Evolutionary conservation across 2,797 vertebrate species (phyloP).

Genomic region (Neostethus bicornis): DNA sequence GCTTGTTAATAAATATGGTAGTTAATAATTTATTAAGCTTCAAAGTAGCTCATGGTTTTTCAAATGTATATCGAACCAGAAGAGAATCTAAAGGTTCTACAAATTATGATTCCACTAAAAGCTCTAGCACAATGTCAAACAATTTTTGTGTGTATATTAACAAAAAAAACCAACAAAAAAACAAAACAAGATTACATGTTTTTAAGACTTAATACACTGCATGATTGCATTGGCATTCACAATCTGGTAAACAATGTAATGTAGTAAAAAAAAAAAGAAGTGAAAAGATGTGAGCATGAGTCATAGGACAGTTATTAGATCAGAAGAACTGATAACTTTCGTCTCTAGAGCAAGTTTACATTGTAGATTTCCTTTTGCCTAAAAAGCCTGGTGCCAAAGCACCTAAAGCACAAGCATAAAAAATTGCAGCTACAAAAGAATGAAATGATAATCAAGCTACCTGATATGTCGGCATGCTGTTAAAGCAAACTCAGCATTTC

Average conservation of each 20-base stretch:
- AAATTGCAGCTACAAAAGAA: conserved; percentile 28
- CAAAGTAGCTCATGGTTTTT: conserved; percentile 10
- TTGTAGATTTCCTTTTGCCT: neutral
- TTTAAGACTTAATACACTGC: neutral
- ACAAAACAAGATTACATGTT: neutral
- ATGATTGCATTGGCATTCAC: conserved; percentile 10
- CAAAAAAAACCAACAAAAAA: too few relatives aligned
- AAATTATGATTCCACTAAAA: conserved; percentile 13
- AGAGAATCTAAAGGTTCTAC: conserved; percentile 2
- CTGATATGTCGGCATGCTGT: conserved; percentile 47
- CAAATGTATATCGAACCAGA: neutral
- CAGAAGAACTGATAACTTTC: conserved; percentile 4
- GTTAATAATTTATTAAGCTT: conserved; percentile 17
- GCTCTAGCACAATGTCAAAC: too few relatives aligned
- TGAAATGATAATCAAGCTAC: conserved; percentile 40
- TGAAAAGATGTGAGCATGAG: conserved; percentile 20
- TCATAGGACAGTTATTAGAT: conserved; percentile 18
- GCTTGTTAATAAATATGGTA: conserved; percentile 25
- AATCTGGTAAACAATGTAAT: conserved; percentile 1
- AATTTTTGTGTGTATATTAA: too few relatives aligned
- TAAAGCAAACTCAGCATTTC: conserved; percentile 43
- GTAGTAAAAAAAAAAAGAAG: conserved; percentile 8
- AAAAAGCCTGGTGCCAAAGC: conserved; percentile 28
- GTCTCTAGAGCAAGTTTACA: conserved; percentile 17
- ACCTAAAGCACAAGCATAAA: conserved; percentile 44